These are phyloP conservation scores for Tenthredo scrophulariae DNA, from an alignment of 2,888 invertebrate genomes.

Conservation along the genomic window DNA sequence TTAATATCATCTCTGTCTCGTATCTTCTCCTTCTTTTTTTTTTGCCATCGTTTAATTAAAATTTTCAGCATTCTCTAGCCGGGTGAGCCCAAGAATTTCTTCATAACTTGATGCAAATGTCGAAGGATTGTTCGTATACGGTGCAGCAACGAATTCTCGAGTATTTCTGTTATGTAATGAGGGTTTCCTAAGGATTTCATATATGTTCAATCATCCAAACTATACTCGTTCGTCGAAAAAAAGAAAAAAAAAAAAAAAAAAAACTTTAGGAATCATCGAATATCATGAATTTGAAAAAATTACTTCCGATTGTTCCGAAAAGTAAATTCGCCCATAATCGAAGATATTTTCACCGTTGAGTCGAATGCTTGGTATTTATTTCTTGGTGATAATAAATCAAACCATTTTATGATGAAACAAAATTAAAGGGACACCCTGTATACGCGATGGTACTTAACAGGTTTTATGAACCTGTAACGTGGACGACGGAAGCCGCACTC, in stretches of 20 bases:
- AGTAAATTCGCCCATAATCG: not conserved
- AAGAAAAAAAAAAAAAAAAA: too few species aligned
- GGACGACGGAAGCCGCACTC: conserved; percentile 76
- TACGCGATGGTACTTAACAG: conserved; percentile 72
- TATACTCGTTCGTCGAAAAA: not conserved
- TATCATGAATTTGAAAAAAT: not conserved
- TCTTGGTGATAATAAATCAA: not conserved
- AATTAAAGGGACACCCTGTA: conserved; percentile 65
- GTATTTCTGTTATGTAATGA: conserved; percentile 61
- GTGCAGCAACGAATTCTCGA: conserved; percentile 62
- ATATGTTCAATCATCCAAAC: conserved; percentile 8
- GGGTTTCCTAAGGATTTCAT: conserved; percentile 11
- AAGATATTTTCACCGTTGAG: not conserved
- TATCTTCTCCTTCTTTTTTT: not conserved
- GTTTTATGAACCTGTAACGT: conserved; percentile 77
- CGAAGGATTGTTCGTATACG: conserved; percentile 39
- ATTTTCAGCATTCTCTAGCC: conserved; percentile 72
- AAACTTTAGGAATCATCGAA: not conserved
- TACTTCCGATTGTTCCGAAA: not conserved
- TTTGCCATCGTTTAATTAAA: conserved; percentile 73
- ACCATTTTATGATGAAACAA: not conserved
- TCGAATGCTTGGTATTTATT: not conserved
- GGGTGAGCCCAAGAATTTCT: conserved; percentile 71
- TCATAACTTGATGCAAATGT: conserved; percentile 73
- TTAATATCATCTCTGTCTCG: conserved; percentile 27